These are phyloP conservation scores for Gasterosteus nipponicus DNA, from an alignment of 2,113 vertebrate genomes.

Conservation along the genomic window DNA sequence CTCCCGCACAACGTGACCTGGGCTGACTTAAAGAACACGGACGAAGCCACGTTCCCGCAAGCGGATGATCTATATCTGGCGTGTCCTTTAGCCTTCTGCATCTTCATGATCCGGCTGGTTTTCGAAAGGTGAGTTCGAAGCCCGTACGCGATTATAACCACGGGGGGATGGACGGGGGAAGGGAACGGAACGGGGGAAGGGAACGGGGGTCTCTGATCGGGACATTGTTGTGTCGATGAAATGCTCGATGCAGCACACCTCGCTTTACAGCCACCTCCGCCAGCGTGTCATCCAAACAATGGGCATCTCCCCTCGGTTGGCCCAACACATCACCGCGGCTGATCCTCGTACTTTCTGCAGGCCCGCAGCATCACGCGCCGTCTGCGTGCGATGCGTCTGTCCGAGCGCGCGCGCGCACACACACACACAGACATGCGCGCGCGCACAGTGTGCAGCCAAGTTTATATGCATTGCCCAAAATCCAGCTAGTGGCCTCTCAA, in stretches of 20 bases:
- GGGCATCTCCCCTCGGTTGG: slow-evolving; percentile 63
- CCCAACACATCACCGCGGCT: slow-evolving; percentile 49
- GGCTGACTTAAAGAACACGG: slow-evolving; percentile 97
- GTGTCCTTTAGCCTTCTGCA: slow-evolving; percentile 95
- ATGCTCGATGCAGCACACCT: slow-evolving; percentile 23
- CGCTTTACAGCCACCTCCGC: slow-evolving; percentile 18
- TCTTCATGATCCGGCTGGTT: slow-evolving; percentile 94
- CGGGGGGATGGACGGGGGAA: slow-evolving; percentile 13
- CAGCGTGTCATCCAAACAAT: slow-evolving; percentile 66
- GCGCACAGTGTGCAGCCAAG: slow-evolving; percentile 36
- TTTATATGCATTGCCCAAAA: slow-evolving; percentile 36
- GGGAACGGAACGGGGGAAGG: too few species aligned
- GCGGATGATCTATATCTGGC: slow-evolving; percentile 97
- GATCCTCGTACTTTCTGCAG: slow-evolving; percentile 61
- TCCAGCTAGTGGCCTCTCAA: slow-evolving; percentile 7
- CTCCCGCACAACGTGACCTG: slow-evolving; percentile 95
- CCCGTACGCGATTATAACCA: slow-evolving; percentile 23
- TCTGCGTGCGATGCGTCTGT: slow-evolving; percentile 49
- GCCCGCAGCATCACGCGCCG: slow-evolving; percentile 59
- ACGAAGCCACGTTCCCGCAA: slow-evolving; percentile 96
- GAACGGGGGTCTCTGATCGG: not conserved
- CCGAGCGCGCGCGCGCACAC: slow-evolving; percentile 5
- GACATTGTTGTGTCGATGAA: slow-evolving; percentile 20
- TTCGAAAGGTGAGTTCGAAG: slow-evolving; percentile 92
- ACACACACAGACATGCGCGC: not conserved